Conservation (phyloP, 2,888 invertebrate species). For the Trachelus stipa region DNA sequence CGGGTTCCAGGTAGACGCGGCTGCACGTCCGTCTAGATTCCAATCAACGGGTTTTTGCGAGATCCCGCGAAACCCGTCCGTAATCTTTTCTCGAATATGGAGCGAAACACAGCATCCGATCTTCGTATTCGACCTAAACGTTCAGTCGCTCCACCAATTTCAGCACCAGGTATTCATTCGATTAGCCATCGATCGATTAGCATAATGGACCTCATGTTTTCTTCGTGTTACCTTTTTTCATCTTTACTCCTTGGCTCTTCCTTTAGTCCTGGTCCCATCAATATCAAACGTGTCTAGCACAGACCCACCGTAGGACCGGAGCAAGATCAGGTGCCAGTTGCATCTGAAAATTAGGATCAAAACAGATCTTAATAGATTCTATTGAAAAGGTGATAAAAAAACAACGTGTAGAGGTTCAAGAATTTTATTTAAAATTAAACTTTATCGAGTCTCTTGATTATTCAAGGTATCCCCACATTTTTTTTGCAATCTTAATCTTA, state of each 20-base stretch:
- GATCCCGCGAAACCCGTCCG: constrained; percentile 27
- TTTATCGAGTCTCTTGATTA: no score
- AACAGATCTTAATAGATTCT: no score
- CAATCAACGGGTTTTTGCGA: constrained; percentile 59
- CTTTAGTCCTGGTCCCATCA: no score
- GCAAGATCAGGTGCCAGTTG: no score
- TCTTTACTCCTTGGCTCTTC: constrained; percentile 49
- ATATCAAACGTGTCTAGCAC: no score
- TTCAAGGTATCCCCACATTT: no score
- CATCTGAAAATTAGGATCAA: no score
- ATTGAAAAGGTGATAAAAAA: no score
- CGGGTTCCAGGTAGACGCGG: constrained; percentile 51
- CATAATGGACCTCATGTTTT: constrained; percentile 49
- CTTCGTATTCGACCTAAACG: constrained; percentile 28
- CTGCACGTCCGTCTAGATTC: constrained; percentile 56
- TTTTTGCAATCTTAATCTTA: no score
- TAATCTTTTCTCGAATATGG: constrained; percentile 33
- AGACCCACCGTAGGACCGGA: no score
- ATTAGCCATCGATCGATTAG: constrained; percentile 52
- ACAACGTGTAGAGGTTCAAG: no score
- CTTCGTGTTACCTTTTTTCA: not conserved
- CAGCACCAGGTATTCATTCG: constrained; percentile 22
- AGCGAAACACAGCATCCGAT: constrained; percentile 27
- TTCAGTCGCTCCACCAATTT: constrained; percentile 22
- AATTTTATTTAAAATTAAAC: no score